phyloP scores from a whole-genome alignment of 1,140 invertebrate genomes.

The Papilio dardanus region DNA sequence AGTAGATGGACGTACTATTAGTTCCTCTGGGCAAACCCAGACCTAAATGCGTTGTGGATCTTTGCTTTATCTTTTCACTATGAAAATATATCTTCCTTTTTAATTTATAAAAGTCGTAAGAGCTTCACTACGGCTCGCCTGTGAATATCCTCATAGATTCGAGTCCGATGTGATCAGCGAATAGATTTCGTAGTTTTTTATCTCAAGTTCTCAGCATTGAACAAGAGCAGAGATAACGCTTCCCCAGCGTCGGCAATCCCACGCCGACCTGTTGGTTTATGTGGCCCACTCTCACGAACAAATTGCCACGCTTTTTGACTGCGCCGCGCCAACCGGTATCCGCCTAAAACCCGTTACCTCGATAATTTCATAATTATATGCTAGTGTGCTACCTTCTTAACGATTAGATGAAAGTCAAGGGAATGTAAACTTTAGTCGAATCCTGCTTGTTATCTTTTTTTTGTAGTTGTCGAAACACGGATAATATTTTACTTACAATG shows the following conservation, averaged over 20 bases:
- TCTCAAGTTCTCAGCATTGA: slow-evolving; percentile 32
- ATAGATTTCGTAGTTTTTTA: slow-evolving; percentile 32
- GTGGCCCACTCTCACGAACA: slow-evolving; percentile 39
- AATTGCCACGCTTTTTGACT: slow-evolving; percentile 53
- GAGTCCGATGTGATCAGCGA: slow-evolving; percentile 26
- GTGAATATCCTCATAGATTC: background rate
- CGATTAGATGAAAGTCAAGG: slow-evolving; percentile 5
- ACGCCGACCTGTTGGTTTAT: background rate
- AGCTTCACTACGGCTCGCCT: background rate
- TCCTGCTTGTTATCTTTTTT: background rate
- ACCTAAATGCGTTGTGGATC: no score
- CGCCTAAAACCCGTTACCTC: slow-evolving; percentile 48
- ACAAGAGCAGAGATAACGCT: slow-evolving; percentile 10
- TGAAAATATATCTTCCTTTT: no score
- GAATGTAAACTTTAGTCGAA: background rate
- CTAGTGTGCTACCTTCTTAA: background rate
- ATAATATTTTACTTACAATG: no score
- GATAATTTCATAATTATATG: slow-evolving; percentile 33
- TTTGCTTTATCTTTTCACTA: no score
- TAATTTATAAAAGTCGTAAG: no score
- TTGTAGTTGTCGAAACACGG: no score
- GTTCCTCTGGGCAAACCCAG: no score
- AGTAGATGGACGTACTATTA: background rate
- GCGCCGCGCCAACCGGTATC: slow-evolving; percentile 50
- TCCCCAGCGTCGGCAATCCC: slow-evolving; percentile 8